A percentile compares a stretch with the other conserved stretches of the same genome.
Evolutionary conservation across 2,797 vertebrate genomes (phyloP).

Genomic region (Hippocampus kuda): DNA sequence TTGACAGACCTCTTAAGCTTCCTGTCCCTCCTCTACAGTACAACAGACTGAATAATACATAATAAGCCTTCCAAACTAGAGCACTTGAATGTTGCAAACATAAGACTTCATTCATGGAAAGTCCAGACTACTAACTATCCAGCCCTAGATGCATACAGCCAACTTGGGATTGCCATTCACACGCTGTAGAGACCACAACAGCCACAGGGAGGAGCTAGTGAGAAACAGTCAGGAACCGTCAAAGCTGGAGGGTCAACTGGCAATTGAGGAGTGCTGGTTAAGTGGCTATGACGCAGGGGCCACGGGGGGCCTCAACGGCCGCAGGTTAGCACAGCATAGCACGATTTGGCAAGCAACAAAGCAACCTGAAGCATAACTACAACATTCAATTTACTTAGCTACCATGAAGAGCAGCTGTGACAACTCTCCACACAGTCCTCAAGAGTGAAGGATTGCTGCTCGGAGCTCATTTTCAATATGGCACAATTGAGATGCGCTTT

Average conservation of each 20-base stretch:
- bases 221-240: conserved; percentile 46
- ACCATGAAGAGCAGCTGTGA: conserved; percentile 27
- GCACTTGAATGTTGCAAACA: conserved; percentile 44
- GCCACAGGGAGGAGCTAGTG: conserved; percentile 62
- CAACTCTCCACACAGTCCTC: conserved; percentile 18
- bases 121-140: conserved; percentile 40
- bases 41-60: conserved; percentile 39
- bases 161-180: conserved; percentile 38
- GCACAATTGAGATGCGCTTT: conserved; percentile 1
- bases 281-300: conserved; percentile 43
- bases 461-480: conserved; percentile 8
- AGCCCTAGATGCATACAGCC: conserved; percentile 38
- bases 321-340: conserved; percentile 59
- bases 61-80: conserved; percentile 47
- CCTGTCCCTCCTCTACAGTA: conserved; percentile 29
- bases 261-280: conserved; percentile 35
- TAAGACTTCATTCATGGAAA: conserved; percentile 47
- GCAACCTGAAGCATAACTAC: conserved; percentile 52
- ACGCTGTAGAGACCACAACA: conserved; percentile 45
- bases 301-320: conserved; percentile 18
- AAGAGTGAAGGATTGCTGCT: conserved; percentile 4
- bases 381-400: conserved; percentile 22
- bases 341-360: conserved; percentile 54
- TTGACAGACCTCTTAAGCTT: conserved; percentile 33
- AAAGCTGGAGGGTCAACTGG: conserved; percentile 45